These are phyloP conservation scores for Trichomycterus rosablanca DNA, from an alignment of 2,113 vertebrate genomes.

Conservation along the genomic window DNA sequence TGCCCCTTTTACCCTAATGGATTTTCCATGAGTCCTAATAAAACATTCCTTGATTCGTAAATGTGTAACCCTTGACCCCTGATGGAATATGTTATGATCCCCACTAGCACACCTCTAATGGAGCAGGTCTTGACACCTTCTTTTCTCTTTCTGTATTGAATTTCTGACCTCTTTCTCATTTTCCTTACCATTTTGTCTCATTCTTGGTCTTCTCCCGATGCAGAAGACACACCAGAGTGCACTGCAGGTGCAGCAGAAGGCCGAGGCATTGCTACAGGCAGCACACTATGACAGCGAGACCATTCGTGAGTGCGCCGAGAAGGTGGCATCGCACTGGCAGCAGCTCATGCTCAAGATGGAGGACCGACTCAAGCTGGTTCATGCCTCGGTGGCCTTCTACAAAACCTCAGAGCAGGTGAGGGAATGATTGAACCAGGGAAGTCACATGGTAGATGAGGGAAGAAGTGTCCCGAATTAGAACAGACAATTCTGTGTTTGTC, in stretches of 20 bases:
- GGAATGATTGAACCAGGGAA: background rate
- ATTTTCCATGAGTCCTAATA: too few relatives aligned
- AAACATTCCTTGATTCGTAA: too few relatives aligned
- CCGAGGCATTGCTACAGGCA: slow-evolving; percentile 90
- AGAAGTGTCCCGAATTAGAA: too few relatives aligned
- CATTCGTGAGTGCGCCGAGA: slow-evolving; percentile 96
- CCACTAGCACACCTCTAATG: too few relatives aligned
- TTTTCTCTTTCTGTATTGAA: too few relatives aligned
- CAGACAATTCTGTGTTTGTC: too few relatives aligned
- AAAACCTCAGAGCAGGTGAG: slow-evolving; percentile 96
- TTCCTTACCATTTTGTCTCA: slow-evolving; percentile 3
- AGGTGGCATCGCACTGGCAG: slow-evolving; percentile 96
- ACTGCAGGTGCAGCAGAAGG: slow-evolving; percentile 97
- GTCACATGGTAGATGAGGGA: too few relatives aligned
- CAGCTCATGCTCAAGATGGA: slow-evolving; percentile 99
- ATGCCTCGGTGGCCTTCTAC: slow-evolving; percentile 97
- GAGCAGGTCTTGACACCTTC: too few relatives aligned
- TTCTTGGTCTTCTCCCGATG: slow-evolving; percentile 4
- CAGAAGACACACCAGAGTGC: slow-evolving; percentile 98
- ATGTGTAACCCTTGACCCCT: background rate
- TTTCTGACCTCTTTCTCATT: too few relatives aligned
- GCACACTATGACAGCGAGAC: slow-evolving; percentile 97
- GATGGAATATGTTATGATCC: too few relatives aligned
- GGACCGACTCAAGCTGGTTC: slow-evolving; percentile 97
- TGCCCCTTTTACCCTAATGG: too few relatives aligned